These are phyloP conservation scores for Raphicerus campestris DNA, from an alignment of 2,113 vertebrate genomes.

Conservation along the genomic window DNA sequence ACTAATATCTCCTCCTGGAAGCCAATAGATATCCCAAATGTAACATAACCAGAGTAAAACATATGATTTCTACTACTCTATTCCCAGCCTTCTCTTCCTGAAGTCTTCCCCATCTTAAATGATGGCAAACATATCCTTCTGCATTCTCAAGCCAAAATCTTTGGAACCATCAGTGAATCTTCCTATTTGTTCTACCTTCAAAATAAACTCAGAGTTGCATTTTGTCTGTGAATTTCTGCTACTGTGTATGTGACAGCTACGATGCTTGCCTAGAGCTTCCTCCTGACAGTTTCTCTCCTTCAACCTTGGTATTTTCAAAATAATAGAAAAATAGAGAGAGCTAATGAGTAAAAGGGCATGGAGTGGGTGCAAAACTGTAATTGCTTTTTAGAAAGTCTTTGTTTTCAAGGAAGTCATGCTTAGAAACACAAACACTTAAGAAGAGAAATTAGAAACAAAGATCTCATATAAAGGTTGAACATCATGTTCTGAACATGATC, in stretches of 20 bases:
- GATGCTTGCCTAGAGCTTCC: neutral
- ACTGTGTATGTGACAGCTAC: neutral
- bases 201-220: neutral
- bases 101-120: neutral
- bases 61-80: neutral
- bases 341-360: neutral
- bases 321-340: neutral
- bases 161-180: neutral
- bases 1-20: neutral
- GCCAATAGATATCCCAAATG: neutral
- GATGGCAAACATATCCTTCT: neutral
- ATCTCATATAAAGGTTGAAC: neutral
- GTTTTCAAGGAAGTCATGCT: constrained; percentile 8
- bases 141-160: neutral
- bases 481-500: neutral
- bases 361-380: neutral
- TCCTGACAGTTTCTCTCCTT: neutral
- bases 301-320: constrained; percentile 27
- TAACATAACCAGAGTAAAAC: neutral
- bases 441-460: constrained; percentile 12
- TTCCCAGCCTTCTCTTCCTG: neutral
- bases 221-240: neutral
- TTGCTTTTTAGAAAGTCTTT: constrained; percentile 10
- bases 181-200: neutral
- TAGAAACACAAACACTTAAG: neutral